phyloP scores from a whole-genome alignment of 2,888 invertebrate genomes.

The Orthosia gracilis region DNA sequence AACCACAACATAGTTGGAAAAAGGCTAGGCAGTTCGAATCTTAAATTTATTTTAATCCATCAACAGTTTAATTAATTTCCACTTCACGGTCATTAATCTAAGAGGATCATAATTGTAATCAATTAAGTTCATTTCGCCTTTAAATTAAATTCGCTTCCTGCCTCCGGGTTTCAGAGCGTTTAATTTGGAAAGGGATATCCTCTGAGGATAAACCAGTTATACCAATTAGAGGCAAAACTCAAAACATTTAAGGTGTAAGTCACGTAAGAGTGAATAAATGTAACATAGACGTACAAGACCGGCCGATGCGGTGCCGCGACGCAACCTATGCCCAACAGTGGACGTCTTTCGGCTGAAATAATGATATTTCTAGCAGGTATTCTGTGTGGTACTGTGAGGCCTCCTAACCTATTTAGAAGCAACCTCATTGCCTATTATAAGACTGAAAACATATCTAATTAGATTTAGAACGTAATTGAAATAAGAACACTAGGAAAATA shows the following conservation, averaged over 20 bases:
- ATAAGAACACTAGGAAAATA: too few relatives aligned
- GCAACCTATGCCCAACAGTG: too few relatives aligned
- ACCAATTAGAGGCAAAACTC: conserved; percentile 8
- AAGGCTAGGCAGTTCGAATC: too few relatives aligned
- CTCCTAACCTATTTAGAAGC: too few relatives aligned
- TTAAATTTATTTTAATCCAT: background rate
- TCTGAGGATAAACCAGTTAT: conserved; percentile 15
- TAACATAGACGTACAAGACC: background rate
- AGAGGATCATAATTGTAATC: conserved; percentile 27
- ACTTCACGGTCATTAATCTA: conserved; percentile 8
- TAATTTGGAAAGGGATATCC: conserved; percentile 13
- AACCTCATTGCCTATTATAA: too few relatives aligned
- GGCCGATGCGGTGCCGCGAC: too few relatives aligned
- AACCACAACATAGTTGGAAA: too few relatives aligned
- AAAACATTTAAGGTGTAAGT: background rate
- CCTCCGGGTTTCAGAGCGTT: conserved; percentile 6
- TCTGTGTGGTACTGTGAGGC: too few relatives aligned
- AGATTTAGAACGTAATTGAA: too few relatives aligned
- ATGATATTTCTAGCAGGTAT: too few relatives aligned
- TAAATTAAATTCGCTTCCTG: conserved; percentile 17
- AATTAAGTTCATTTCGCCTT: conserved; percentile 26
- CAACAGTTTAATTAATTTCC: conserved; percentile 19
- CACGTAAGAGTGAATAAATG: background rate
- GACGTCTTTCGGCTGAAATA: too few relatives aligned
- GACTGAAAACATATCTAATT: too few relatives aligned